Base-by-base conservation (phyloP, 2,113 vertebrate species). In the Sminthopsis crassicaudata region DNA sequence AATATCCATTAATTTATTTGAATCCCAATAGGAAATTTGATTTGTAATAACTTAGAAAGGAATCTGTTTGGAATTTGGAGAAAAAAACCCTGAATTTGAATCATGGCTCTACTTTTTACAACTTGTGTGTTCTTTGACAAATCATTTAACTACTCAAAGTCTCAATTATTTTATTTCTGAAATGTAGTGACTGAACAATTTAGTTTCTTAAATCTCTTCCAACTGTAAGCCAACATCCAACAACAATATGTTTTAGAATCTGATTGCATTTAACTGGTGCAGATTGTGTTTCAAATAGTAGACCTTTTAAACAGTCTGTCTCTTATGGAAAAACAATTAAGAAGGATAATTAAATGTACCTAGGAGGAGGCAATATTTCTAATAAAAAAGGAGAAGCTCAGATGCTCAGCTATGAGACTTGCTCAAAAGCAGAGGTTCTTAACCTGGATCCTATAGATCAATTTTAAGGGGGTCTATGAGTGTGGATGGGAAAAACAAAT, bases 1-100 rank as follows among this genome's bases (percentile, higher is more conserved):
- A 90, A 27, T 90, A 25, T 4, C 52, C 92, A 97, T 97, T 0
- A 92, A 97, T 96, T 98, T 98, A 94, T 97, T 90, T 51, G n/a
- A 42, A 90, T 90, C 11, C 25, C 9, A 30, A 27, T 5, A 89
- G 46, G 3, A 8, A 26, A 84, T 84, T 84, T 19, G 19, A 84
- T 84, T 23, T 42, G 67, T 19, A 42, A 6, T 84, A 42, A 42
- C 7, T n/a, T 76, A 84, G n/a, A 84, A 84, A 76, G 36, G n/a
- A 84, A 23, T n/a, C 36, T 84, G 6, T 23, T 84, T 84, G 67
- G 67, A 4, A 84, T 84, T 42, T 42, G 67, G n/a, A 84, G 36
- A 42, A 2, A 84, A 84, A 84, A 42, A 7, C 42, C n/a, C 2
- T 84, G n/a, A 6, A 6, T 84, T 84, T 42, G 19, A 84, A 42